phyloP scores from a whole-genome alignment of 2,797 vertebrate genomes.

The Trachurus trachurus region DNA sequence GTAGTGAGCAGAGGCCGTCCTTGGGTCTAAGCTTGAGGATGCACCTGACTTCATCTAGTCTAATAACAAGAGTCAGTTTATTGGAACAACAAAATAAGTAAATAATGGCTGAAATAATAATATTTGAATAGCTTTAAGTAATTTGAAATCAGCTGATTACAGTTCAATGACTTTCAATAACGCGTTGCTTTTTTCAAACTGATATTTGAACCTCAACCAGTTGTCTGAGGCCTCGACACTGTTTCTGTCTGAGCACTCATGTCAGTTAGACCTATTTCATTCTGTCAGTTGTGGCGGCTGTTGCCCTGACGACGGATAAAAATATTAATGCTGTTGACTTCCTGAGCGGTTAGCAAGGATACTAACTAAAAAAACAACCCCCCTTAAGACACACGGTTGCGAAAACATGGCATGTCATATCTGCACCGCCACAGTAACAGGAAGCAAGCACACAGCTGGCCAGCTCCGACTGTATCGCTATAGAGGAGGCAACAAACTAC shows the following conservation, averaged over 20 bases:
- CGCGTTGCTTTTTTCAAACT: neutral
- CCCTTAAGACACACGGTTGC: slow-evolving; percentile 10
- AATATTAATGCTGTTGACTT: slow-evolving; percentile 65
- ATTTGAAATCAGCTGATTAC: neutral
- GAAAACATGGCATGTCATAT: slow-evolving; percentile 18
- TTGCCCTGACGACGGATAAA: slow-evolving; percentile 56
- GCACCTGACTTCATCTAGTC: no score
- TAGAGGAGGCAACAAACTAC: neutral
- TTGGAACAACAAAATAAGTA: neutral
- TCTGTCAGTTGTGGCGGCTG: slow-evolving; percentile 33
- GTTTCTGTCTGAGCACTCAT: neutral
- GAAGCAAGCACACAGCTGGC: slow-evolving; percentile 30
- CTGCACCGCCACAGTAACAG: slow-evolving; percentile 30
- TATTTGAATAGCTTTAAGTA: no score
- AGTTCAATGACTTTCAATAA: no score
- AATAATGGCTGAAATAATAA: neutral
- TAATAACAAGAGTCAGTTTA: neutral
- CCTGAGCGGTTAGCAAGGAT: slow-evolving; percentile 66
- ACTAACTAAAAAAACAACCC: slow-evolving; percentile 20
- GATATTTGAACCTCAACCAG: neutral
- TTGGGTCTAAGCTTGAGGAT: no score
- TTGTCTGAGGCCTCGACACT: neutral
- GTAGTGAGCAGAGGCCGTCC: no score
- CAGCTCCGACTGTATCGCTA: neutral
- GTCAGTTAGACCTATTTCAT: neutral